Base-by-base conservation (phyloP, 2,113 vertebrate species). In the Rhombomys opimus region DNA sequence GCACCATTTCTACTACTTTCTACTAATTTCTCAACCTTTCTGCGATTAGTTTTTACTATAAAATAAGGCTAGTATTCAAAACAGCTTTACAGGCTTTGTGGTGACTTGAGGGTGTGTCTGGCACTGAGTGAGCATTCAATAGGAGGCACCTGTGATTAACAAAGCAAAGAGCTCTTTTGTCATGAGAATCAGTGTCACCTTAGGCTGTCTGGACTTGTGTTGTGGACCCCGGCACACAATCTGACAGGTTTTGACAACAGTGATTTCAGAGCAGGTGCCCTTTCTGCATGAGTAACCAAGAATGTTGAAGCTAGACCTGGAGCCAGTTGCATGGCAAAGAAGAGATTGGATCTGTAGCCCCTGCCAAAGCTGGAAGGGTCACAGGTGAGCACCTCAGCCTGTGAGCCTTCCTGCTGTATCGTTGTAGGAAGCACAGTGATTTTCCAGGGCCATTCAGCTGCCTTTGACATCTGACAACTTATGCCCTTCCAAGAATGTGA, bases 371-470 rank as follows among this genome's bases (percentile, higher is more conserved):
- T 2, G 2, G 30, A 30, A 38, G 54, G 14, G 4, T 5, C 23
- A 61, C 67, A 76, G 67, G 80, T 54, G 27, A 93, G 73, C 8
- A 20, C 4, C 54, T n/a, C 35, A 68, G 0, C 78, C 90, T 0
- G 0, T 0, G 12, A 94, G 35, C 27, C 73, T 61, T 20, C 63
- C 2, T 12, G n/a, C 41, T 91, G 20, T 5, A 5, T 18, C 54
- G 38, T 25, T 87, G 5, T 97, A 97, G 95, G 97, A 97, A 97
- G 95, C 95, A 75, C 98, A 97, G 92, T 97, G 97, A 98, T 98
- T 96, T 97, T 97, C 97, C 95, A 95, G 97, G 95, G 96, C 98
- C 97, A 98, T 98, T 98, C 98, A 97, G 98, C 90, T 96, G 94
- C 97, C 96, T 98, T 93, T 97, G 96, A 98, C 82, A 78, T 80